A percentile compares a stretch with the other conserved stretches of the same genome.
phyloP scores from a whole-genome alignment of 1,140 invertebrate species.

The silkworm (Bombyx mori) region ASM3026992v2 NC_085122.1:908001-908500 shows the following conservation, averaged over 20 bases:
- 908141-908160: too few relatives aligned
- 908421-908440: conserved; percentile 2
- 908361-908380: conserved; percentile 30
- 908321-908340: conserved; percentile 32
- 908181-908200: conserved; percentile 2
- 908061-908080: too few relatives aligned
- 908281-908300: conserved; percentile 13
- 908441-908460: too few relatives aligned
- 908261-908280: neutral
- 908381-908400: conserved; percentile 30
- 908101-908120: too few relatives aligned
- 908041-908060: too few relatives aligned
- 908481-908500: too few relatives aligned
- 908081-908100: too few relatives aligned
- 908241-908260: conserved; percentile 5
- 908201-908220: conserved; percentile 6
- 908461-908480: too few relatives aligned
- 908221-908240: conserved; percentile 7
- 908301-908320: conserved; percentile 27
- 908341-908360: conserved; percentile 13
- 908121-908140: too few relatives aligned
- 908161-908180: conserved; percentile 2
- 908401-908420: conserved; percentile 17
- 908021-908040: too few relatives aligned
- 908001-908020: too few relatives aligned